Percentiles rank a stretch among this genome's conserved stretches.
These are phyloP conservation scores for Tineola bisselliella DNA, from an alignment of 2,888 invertebrate genomes.

Conservation along the genomic window DNA sequence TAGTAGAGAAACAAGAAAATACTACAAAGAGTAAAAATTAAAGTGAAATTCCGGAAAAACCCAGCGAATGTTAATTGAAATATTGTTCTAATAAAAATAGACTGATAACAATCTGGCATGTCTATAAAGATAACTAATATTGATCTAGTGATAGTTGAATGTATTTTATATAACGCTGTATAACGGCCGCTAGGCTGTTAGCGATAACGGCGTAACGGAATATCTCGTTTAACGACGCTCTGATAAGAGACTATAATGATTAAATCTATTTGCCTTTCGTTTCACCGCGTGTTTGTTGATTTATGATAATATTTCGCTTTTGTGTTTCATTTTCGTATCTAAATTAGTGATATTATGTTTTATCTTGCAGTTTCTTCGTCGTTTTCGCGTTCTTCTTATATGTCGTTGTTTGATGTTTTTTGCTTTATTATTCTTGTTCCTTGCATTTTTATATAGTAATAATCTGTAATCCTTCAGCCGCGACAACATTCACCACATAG, in stretches of 20 bases:
- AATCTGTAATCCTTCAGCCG: no score
- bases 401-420: background rate
- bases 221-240: constrained; percentile 13
- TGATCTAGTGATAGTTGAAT: background rate
- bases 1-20: no score
- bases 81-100: background rate
- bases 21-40: no score
- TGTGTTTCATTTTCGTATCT: background rate
- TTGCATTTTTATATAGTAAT: no score
- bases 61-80: background rate
- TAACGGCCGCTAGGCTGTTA: constrained; percentile 31
- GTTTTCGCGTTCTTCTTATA: background rate
- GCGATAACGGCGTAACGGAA: constrained; percentile 21
- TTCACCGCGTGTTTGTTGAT: background rate
- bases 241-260: background rate
- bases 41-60: background rate
- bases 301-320: background rate
- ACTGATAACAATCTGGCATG: background rate
- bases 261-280: constrained; percentile 1
- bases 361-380: background rate
- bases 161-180: background rate
- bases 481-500: no score
- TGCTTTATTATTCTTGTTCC: no score
- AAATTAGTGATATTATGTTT: background rate
- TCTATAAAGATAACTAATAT: background rate